These are phyloP conservation scores for Sebastes steindachneri DNA, from an alignment of 2,797 vertebrate species.

Conservation along the genomic window DNA sequence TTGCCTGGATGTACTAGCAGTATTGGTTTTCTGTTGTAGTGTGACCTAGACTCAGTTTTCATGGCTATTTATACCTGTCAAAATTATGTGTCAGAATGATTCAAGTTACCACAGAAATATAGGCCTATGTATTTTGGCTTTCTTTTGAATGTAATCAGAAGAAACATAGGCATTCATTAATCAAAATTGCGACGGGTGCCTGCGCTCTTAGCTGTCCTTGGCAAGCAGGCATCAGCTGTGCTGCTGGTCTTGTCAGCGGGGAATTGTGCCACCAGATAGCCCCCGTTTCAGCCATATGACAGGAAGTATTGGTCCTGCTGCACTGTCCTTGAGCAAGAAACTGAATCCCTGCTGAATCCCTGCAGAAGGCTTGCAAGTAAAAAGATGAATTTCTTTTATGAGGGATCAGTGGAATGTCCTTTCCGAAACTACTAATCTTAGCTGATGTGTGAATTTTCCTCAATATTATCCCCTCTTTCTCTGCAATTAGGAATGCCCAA, in stretches of 20 bases:
- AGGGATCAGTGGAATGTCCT: not conserved
- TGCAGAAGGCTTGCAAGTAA: not conserved
- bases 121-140: not conserved
- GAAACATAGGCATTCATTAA: not conserved
- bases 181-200: not conserved
- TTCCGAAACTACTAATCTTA: not conserved
- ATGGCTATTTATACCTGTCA: not conserved
- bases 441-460: not conserved
- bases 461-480: not conserved
- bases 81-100: not conserved
- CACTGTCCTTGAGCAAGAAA: conserved; percentile 26
- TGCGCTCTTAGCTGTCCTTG: not conserved
- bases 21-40: not conserved
- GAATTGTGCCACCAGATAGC: not conserved
- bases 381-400: not conserved
- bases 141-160: not conserved
- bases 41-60: not conserved
- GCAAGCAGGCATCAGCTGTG: conserved; percentile 5
- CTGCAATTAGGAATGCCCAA: not conserved
- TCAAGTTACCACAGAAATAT: not conserved
- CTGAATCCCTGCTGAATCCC: conserved; percentile 18
- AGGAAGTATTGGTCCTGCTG: conserved; percentile 3
- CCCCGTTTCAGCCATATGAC: conserved; percentile 13
- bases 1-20: not conserved
- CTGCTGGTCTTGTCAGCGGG: not conserved